Evolutionary conservation across 2,113 vertebrate species (phyloP).

Genomic region (Saccopteryx leptura): DNA sequence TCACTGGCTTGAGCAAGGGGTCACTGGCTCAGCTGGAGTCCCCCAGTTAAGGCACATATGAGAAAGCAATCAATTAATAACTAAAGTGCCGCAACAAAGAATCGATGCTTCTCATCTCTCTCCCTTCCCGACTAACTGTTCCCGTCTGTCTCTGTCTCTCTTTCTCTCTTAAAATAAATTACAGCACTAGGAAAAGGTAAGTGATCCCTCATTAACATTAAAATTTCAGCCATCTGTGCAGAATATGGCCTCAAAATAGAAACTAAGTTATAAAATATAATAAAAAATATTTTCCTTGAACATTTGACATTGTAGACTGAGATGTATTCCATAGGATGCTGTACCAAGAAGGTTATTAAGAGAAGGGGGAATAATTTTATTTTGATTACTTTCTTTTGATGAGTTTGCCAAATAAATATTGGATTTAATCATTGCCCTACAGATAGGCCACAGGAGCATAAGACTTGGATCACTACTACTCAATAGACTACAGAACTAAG

Average conservation of each 20-base stretch:
- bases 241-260: not conserved
- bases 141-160: too few species aligned
- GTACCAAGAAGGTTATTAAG: not conserved
- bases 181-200: constrained; percentile 11
- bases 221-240: not conserved
- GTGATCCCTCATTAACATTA: not conserved
- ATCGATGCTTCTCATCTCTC: too few species aligned
- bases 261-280: not conserved
- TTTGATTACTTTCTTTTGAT: constrained; percentile 16
- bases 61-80: too few species aligned
- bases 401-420: not conserved
- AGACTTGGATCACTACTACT: not conserved
- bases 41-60: too few species aligned
- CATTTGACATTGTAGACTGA: not conserved
- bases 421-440: not conserved
- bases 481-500: not conserved
- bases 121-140: too few species aligned
- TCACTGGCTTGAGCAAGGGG: too few species aligned
- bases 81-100: too few species aligned
- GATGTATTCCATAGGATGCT: not conserved
- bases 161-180: too few species aligned
- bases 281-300: not conserved
- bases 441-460: not conserved
- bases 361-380: not conserved
- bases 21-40: too few species aligned